phyloP scores from a whole-genome alignment of 2,113 vertebrate species.

The Leptosomus discolor region DNA sequence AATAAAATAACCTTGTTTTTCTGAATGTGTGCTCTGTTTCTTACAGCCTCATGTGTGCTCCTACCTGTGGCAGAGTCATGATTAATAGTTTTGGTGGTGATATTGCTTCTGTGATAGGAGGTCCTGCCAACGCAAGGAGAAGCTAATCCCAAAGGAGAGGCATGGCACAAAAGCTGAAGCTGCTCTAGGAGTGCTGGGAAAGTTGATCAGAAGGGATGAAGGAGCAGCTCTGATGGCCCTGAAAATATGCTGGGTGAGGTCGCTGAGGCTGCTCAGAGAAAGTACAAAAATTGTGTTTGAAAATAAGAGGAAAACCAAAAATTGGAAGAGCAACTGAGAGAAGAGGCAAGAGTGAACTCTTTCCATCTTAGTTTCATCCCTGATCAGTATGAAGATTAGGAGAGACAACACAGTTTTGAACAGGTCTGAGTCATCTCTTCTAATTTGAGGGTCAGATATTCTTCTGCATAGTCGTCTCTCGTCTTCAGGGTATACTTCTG shows the following conservation, averaged over 20 bases:
- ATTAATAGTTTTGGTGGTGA: background rate
- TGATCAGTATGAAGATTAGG: background rate
- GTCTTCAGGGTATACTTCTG: background rate
- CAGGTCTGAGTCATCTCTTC: background rate
- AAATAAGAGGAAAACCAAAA: background rate
- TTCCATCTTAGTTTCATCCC: background rate
- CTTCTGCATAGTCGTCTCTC: background rate
- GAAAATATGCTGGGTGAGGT: background rate
- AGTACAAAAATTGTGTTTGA: background rate
- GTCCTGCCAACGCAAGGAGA: background rate
- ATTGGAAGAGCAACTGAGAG: background rate
- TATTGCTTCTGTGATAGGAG: background rate
- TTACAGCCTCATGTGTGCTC: background rate
- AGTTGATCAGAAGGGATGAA: background rate
- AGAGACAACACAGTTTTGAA: background rate
- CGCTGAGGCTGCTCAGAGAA: background rate
- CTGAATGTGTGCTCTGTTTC: too few relatives aligned
- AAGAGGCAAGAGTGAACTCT: background rate
- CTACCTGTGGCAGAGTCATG: background rate
- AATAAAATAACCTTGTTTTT: background rate
- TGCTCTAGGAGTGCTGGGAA: background rate
- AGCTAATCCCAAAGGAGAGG: background rate
- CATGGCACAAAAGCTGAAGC: background rate
- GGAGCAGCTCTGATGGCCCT: background rate
- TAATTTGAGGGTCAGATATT: background rate